These are phyloP conservation scores for Polyommatus icarus DNA, from an alignment of 2,888 invertebrate genomes.

Conservation along the genomic window DNA sequence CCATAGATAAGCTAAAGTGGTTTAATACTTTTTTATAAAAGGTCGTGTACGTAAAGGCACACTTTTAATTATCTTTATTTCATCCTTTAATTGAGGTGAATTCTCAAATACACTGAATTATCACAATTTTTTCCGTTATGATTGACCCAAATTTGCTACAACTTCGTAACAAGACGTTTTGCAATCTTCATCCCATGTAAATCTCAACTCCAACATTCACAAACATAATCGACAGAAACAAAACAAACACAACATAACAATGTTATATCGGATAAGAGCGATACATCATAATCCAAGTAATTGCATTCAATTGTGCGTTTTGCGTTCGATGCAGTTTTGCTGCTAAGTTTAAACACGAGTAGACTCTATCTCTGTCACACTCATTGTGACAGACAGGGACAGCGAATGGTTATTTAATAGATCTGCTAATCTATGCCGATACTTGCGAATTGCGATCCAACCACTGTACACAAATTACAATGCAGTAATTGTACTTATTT, in stretches of 20 bases:
- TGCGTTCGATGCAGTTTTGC: conserved; percentile 40
- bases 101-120: too few species aligned
- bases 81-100: too few species aligned
- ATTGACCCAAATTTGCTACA: neutral
- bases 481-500: neutral
- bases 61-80: too few species aligned
- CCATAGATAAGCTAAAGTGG: too few species aligned
- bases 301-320: conserved; percentile 33
- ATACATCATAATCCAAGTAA: conserved; percentile 41
- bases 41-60: neutral
- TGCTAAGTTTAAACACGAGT: neutral
- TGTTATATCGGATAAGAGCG: neutral
- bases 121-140: too few species aligned
- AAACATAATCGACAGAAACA: neutral
- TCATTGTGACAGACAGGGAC: neutral
- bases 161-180: neutral
- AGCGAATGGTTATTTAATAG: neutral
- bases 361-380: neutral
- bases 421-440: neutral
- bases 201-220: neutral
- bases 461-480: neutral
- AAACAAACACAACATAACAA: neutral
- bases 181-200: neutral
- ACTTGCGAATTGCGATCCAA: neutral
- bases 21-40: too few species aligned